phyloP scores from a whole-genome alignment of 2,113 vertebrate species.

The Mungos mungo region DNA sequence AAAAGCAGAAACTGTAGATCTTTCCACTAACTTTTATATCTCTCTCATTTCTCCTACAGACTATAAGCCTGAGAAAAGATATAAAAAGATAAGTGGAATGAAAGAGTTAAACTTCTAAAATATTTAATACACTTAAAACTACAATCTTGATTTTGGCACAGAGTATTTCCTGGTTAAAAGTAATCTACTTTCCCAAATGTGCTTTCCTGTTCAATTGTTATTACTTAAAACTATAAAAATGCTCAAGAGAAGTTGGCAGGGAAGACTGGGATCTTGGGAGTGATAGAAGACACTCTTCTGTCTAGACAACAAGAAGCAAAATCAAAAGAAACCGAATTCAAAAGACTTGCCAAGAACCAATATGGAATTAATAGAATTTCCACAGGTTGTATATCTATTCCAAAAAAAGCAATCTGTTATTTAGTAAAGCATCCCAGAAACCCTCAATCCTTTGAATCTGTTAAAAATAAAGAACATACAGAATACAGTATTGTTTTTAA shows the following conservation, averaged over 20 bases:
- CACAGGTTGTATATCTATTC: slow-evolving; percentile 54
- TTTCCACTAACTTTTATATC: background rate
- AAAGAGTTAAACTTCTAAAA: slow-evolving; percentile 58
- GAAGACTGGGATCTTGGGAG: slow-evolving; percentile 46
- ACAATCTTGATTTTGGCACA: slow-evolving; percentile 51
- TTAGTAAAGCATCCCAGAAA: slow-evolving; percentile 49
- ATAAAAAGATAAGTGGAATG: slow-evolving; percentile 7
- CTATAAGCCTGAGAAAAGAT: background rate
- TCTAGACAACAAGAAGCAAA: slow-evolving; percentile 60
- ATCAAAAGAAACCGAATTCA: slow-evolving; percentile 43
- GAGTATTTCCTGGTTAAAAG: slow-evolving; percentile 61
- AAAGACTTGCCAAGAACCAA: slow-evolving; percentile 46
- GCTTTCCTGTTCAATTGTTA: slow-evolving; percentile 54
- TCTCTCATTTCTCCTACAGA: background rate
- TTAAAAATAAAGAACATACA: slow-evolving; percentile 29
- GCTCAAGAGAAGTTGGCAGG: slow-evolving; percentile 3
- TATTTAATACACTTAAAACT: slow-evolving; percentile 49
- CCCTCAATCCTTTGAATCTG: background rate
- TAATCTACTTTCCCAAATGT: slow-evolving; percentile 45
- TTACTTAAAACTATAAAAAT: slow-evolving; percentile 64
- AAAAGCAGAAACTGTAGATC: background rate
- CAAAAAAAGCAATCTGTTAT: slow-evolving; percentile 54
- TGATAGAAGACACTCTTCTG: slow-evolving; percentile 49
- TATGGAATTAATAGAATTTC: slow-evolving; percentile 42
- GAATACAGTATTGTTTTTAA: slow-evolving; percentile 26